phyloP scores from a whole-genome alignment of 2,113 vertebrate genomes.

The Alectura lathami region DNA sequence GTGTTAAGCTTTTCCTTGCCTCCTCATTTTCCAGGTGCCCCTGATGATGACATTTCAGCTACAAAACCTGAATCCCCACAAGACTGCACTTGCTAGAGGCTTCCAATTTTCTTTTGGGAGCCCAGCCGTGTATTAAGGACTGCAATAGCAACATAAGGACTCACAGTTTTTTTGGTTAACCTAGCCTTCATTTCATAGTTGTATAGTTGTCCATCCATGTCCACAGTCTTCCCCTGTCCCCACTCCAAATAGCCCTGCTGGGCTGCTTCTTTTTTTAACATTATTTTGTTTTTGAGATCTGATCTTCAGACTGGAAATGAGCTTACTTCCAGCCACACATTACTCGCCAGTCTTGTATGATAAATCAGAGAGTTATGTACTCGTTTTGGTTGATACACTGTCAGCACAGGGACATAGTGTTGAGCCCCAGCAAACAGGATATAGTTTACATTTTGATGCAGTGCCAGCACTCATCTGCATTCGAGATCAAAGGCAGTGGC shows the following conservation, averaged over 20 bases:
- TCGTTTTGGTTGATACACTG: neutral
- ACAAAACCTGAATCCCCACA: neutral
- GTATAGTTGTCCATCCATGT: neutral
- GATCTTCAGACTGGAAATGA: neutral
- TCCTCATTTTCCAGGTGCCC: neutral
- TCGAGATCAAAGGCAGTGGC: neutral
- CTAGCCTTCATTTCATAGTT: neutral
- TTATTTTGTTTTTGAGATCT: neutral
- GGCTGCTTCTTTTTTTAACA: neutral
- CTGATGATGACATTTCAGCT: neutral
- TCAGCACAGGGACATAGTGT: neutral
- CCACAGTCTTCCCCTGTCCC: neutral
- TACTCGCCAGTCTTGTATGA: neutral
- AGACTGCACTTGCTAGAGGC: neutral
- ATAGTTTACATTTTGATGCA: neutral
- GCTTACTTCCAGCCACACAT: neutral
- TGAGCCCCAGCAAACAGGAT: neutral
- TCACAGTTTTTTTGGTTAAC: neutral
- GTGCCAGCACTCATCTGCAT: neutral
- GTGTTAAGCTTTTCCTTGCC: neutral
- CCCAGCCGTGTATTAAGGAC: neutral
- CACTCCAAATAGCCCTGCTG: neutral
- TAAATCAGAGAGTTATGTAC: neutral
- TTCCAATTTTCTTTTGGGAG: neutral
- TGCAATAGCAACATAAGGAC: neutral